Conservation (phyloP, 2,888 invertebrate genomes). For the Brenthis daphne region DNA sequence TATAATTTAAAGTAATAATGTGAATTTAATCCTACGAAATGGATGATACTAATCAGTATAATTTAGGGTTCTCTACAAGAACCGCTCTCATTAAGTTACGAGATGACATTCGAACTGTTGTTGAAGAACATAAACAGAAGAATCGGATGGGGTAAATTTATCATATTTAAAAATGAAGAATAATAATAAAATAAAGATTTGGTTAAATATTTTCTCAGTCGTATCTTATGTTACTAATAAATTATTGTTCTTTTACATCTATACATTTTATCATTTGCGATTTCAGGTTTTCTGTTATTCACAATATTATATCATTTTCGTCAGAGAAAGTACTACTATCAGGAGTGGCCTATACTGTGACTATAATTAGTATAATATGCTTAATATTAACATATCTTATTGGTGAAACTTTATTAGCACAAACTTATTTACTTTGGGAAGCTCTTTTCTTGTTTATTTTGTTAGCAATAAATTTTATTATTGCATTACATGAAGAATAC, state of each 20-base stretch:
- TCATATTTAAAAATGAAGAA: too few relatives aligned
- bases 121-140: slow-evolving; percentile 84
- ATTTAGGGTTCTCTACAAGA: slow-evolving; percentile 84
- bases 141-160: slow-evolving; percentile 64
- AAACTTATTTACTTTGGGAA: slow-evolving; percentile 69
- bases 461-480: slow-evolving; percentile 67
- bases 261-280: slow-evolving; percentile 25
- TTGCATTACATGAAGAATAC: slow-evolving; percentile 76
- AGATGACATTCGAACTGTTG: slow-evolving; percentile 85
- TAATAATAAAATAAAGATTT: too few relatives aligned
- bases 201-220: too few relatives aligned
- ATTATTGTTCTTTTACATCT: neutral
- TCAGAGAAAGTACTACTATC: slow-evolving; percentile 73
- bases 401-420: slow-evolving; percentile 68
- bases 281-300: slow-evolving; percentile 64
- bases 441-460: slow-evolving; percentile 71
- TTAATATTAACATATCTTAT: slow-evolving; percentile 68
- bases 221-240: neutral
- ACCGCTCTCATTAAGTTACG: slow-evolving; percentile 87
- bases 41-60: slow-evolving; percentile 62
- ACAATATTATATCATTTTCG: slow-evolving; percentile 73
- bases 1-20: slow-evolving; percentile 27
- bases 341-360: slow-evolving; percentile 72
- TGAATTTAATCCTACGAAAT: slow-evolving; percentile 45
- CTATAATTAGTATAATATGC: slow-evolving; percentile 66